Evolutionary conservation across 1,140 invertebrate genomes (phyloP), one percentile per base, ranked within the genome.

Genomic region (Chrysoperla carnea): DNA sequence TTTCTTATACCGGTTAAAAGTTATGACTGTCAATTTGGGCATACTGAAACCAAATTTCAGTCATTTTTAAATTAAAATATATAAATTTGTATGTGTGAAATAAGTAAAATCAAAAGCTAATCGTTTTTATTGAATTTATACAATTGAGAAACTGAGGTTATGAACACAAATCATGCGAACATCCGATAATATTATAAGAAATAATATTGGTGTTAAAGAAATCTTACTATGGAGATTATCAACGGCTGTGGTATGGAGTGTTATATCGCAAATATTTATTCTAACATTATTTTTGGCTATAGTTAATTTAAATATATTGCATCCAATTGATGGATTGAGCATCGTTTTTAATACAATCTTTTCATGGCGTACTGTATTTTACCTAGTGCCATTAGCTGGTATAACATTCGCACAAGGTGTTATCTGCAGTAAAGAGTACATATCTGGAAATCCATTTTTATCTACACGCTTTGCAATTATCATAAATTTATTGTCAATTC

Each of bases 401-500:
- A 58, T 73, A 0, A 66, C 72, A 7, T 61, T 72, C 28, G 48
- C 70, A 3, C 71, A 75, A 52, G 69, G 70, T n/a, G 49, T 75
- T 1, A 57, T 72, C 1, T 67, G 69, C 43, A 69, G 68, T n/a
- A 75, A 73, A 52, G 67, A 66, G 44, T 73, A 73, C 45, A 51
- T 75, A 0, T 60, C 61, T 9, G 57, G 61, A 29, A 55, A 64
- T 9, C 47, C 60, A 0, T 74, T 72, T 45, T 60, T 66, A 40
- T 69, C 68, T 41, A 78, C 70, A 29, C 67, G 75, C 57, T 77
- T 79, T 49, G 58, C 63, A 15, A 70, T 72, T 54, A 65, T 79
- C 33, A 56, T 70, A 27, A 66, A 61, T 35, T 58, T 73, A 43
- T 73, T 79, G 50, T 69, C 69, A 1, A n/a, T 68, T 0, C 69